These are phyloP conservation scores for Scartelaos histophorus DNA, from an alignment of 2,113 vertebrate species.

Conservation along the genomic window DNA sequence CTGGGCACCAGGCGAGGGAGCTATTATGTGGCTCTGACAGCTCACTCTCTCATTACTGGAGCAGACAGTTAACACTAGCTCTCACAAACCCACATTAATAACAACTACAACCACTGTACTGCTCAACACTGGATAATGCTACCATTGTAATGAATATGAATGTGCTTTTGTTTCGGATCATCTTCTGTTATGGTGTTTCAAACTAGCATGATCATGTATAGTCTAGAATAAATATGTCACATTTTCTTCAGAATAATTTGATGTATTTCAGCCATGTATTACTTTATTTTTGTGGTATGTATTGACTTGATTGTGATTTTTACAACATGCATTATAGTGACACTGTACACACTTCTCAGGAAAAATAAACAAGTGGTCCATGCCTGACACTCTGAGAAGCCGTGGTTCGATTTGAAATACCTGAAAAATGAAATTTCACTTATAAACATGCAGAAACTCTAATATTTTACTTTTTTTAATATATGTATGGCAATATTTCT, in stretches of 20 bases:
- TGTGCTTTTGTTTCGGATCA: not conserved
- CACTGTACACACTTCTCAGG: not conserved
- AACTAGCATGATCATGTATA: not conserved
- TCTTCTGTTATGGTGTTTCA: not conserved
- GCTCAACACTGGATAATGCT: constrained; percentile 20
- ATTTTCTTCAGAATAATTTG: not conserved
- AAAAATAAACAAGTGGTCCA: not conserved
- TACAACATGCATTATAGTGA: not conserved
- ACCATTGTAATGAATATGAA: not conserved
- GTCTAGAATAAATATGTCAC: not conserved
- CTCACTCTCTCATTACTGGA: constrained; percentile 76
- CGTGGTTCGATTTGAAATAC: too few relatives aligned
- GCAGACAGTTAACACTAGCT: constrained; percentile 67
- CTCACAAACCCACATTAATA: constrained; percentile 51
- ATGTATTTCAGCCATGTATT: not conserved
- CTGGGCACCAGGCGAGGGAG: constrained; percentile 74
- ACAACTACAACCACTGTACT: constrained; percentile 41
- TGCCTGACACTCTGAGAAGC: too few relatives aligned
- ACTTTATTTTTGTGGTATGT: not conserved
- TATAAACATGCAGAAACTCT: not conserved
- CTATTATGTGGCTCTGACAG: constrained; percentile 79
- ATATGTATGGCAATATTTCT: not conserved
- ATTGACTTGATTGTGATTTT: not conserved
- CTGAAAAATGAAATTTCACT: too few relatives aligned
- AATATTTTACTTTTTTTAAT: too few relatives aligned